Conservation (phyloP, 1,140 invertebrate genomes). For the Drosophila oshimai region DNA sequence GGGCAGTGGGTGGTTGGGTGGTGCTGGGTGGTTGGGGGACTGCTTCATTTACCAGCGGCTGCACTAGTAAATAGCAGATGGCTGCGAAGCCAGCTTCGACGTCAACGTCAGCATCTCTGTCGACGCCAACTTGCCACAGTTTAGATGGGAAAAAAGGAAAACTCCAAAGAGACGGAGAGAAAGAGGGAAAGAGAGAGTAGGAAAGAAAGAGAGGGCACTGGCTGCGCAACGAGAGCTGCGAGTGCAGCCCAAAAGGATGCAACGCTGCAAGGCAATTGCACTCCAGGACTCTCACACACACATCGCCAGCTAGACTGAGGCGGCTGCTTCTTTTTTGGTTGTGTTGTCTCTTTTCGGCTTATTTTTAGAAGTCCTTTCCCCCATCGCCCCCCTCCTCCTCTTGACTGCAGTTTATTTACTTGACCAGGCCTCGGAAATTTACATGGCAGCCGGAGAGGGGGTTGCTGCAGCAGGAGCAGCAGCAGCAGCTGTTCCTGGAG, state of each 20-base stretch:
- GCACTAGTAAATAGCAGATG: conserved; percentile 59
- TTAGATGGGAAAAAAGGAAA: conserved; percentile 74
- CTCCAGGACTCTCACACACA: conserved; percentile 45
- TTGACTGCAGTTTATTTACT: conserved; percentile 65
- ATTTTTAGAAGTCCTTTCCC: conserved; percentile 70
- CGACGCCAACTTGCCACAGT: conserved; percentile 73
- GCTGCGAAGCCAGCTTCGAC: conserved; percentile 9
- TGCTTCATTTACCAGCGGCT: conserved; percentile 38
- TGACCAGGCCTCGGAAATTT: conserved; percentile 63
- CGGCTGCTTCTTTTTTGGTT: conserved; percentile 73
- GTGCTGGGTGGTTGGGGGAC: neutral
- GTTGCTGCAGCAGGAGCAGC: conserved; percentile 14
- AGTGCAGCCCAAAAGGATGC: conserved; percentile 63
- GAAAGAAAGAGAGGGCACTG: conserved; percentile 6
- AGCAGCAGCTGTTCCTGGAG: conserved; percentile 69
- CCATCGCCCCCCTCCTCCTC: neutral
- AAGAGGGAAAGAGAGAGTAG: conserved; percentile 1
- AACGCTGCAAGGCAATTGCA: conserved; percentile 71
- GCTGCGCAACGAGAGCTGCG: conserved; percentile 48
- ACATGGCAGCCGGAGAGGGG: conserved; percentile 40
- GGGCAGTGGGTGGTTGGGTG: conserved; percentile 13
- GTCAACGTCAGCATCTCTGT: conserved; percentile 20
- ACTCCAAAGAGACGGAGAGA: conserved; percentile 26
- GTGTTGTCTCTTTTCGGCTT: conserved; percentile 80
- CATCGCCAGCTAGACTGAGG: conserved; percentile 49